Percentiles rank a stretch among this genome's conserved stretches.
phyloP scores from a whole-genome alignment of 1,140 invertebrate genomes.

The Halictus rubicundus region DNA sequence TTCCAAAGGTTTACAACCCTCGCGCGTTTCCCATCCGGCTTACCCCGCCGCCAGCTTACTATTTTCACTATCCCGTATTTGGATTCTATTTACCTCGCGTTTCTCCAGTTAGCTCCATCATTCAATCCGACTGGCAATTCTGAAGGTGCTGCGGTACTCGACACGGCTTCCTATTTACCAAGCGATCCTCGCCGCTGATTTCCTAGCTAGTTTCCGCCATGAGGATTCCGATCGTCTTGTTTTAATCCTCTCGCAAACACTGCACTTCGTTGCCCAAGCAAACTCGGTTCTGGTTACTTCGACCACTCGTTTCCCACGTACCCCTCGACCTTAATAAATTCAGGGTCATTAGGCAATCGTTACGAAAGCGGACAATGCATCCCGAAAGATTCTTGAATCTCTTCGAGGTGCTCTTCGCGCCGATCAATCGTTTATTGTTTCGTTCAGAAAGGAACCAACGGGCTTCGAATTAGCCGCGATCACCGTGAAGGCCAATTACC shows the following conservation, averaged over 20 bases:
- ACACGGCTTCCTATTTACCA: not conserved
- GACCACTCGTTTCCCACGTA: not conserved
- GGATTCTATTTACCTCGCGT: not conserved
- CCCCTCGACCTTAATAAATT: too few relatives aligned
- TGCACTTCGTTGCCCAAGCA: too few relatives aligned
- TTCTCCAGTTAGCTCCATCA: not conserved
- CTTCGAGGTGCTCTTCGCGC: too few relatives aligned
- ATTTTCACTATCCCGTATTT: not conserved
- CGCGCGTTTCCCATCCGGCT: not conserved
- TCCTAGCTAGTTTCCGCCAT: not conserved
- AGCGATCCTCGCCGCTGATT: not conserved
- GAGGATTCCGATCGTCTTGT: not conserved
- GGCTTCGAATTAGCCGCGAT: conserved; percentile 36
- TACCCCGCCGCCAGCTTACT: not conserved
- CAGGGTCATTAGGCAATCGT: too few relatives aligned
- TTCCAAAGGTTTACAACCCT: not conserved
- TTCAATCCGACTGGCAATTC: not conserved
- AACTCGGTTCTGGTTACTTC: too few relatives aligned
- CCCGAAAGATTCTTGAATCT: too few relatives aligned
- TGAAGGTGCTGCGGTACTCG: not conserved
- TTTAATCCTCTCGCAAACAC: too few relatives aligned
- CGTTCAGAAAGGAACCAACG: not conserved
- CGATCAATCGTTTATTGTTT: too few relatives aligned
- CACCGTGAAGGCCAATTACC: conserved; percentile 37
- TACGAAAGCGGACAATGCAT: too few relatives aligned